Evolutionary conservation across 2,888 invertebrate genomes (phyloP).

Genomic region (Smittia sp.): DNA sequence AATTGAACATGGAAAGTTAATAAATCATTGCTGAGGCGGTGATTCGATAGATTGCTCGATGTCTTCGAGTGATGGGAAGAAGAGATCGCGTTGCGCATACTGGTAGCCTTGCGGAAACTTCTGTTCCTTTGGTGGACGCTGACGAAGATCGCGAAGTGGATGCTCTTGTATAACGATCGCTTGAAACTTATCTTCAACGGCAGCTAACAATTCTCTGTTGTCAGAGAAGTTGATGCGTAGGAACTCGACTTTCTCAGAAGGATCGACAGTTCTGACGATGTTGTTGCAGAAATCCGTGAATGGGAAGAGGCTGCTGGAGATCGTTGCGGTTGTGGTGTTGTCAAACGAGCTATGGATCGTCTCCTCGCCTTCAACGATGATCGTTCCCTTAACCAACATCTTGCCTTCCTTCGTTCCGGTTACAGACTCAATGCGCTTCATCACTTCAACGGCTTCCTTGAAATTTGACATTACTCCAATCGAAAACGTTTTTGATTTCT

Average conservation of each 20-base stretch:
- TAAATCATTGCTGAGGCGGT: constrained; percentile 25
- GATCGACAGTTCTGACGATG: background rate
- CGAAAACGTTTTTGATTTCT: background rate
- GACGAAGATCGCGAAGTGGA: constrained; percentile 6
- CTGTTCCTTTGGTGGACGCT: background rate
- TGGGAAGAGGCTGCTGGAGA: background rate
- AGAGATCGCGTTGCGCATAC: constrained; percentile 4
- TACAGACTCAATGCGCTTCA: constrained; percentile 15
- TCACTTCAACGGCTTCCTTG: background rate
- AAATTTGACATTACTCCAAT: background rate
- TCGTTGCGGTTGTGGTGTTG: background rate
- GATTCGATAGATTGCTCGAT: constrained; percentile 12
- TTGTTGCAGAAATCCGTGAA: background rate
- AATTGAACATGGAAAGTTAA: constrained; percentile 34
- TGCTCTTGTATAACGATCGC: constrained; percentile 25
- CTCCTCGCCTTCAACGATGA: background rate
- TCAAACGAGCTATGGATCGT: constrained; percentile 19
- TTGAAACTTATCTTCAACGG: background rate
- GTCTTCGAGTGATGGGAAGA: constrained; percentile 29
- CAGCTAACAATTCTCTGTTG: background rate
- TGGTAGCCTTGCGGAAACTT: background rate
- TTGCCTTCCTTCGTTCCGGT: background rate
- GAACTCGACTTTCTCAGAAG: constrained; percentile 13
- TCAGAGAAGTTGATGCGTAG: background rate
- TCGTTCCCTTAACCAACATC: constrained; percentile 14